Evolutionary conservation across 2,888 invertebrate genomes (phyloP).

Genomic region (Agrotis clavis): DNA sequence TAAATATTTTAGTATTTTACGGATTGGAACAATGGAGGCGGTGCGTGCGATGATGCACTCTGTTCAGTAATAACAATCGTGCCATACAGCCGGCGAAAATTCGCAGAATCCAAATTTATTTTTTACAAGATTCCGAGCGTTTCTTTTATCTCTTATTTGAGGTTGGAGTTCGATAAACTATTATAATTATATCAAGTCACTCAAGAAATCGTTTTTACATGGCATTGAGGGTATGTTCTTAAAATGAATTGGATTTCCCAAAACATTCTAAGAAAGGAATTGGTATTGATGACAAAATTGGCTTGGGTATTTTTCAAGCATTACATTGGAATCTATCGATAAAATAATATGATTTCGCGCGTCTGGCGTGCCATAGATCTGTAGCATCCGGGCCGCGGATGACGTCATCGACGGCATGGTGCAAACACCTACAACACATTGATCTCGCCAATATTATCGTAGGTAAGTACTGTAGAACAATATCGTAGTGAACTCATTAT

Average conservation of each 20-base stretch:
- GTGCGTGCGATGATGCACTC: constrained; percentile 28
- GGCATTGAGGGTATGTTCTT: constrained; percentile 14
- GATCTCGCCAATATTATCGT: constrained; percentile 41
- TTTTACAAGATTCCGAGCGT: constrained; percentile 16
- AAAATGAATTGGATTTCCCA: not conserved
- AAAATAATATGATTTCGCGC: constrained; percentile 58
- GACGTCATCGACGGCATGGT: constrained; percentile 64
- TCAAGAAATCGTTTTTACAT: constrained; percentile 22
- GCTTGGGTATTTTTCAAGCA: not conserved
- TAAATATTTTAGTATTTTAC: constrained; percentile 57
- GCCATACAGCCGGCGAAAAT: constrained; percentile 15
- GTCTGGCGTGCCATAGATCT: constrained; percentile 62
- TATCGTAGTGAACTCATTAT: constrained; percentile 59
- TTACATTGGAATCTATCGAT: constrained; percentile 32
- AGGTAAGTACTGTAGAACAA: constrained; percentile 34
- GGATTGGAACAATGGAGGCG: constrained; percentile 66
- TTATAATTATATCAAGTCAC: constrained; percentile 4
- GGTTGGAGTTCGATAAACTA: not conserved
- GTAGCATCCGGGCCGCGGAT: constrained; percentile 68
- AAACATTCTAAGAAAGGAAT: constrained; percentile 1
- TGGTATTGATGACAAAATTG: constrained; percentile 4
- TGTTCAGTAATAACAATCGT: constrained; percentile 43
- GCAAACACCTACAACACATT: constrained; percentile 55
- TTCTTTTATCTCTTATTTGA: constrained; percentile 4
- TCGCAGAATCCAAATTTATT: constrained; percentile 23